phyloP scores from a whole-genome alignment of 2,797 vertebrate species.

The Aeoliscus strigatus region DNA sequence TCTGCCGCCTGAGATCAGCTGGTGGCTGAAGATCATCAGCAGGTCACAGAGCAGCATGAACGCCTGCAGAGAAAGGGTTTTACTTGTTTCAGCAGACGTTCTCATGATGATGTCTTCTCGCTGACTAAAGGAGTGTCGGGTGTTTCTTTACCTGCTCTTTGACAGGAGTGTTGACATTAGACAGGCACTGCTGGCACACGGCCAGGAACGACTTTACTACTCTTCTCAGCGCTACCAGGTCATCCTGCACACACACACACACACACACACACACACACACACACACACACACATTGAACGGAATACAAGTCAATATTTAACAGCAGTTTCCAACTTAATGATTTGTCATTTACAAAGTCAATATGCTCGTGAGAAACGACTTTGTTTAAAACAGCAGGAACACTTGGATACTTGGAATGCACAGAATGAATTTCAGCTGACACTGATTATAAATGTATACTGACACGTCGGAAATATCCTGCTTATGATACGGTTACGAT shows the following conservation, averaged over 20 bases:
- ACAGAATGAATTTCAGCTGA: too few species aligned
- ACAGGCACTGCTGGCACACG: slow-evolving; percentile 97
- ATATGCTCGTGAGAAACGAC: too few species aligned
- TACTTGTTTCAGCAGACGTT: too few species aligned
- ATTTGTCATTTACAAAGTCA: too few species aligned
- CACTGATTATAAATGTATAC: too few species aligned
- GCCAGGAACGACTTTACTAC: slow-evolving; percentile 98
- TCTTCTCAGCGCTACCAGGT: slow-evolving; percentile 91
- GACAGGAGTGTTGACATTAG: slow-evolving; percentile 95
- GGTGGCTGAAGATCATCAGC: slow-evolving; percentile 99
- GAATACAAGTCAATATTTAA: slow-evolving; percentile 13
- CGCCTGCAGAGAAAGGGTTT: slow-evolving; percentile 69
- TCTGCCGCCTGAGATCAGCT: slow-evolving; percentile 86
- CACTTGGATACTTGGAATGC: too few species aligned
- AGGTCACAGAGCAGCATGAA: slow-evolving; percentile 99
- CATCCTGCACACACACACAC: slow-evolving; percentile 75
- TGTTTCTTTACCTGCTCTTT: slow-evolving; percentile 88
- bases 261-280: slow-evolving; percentile 12
- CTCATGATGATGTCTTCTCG: too few species aligned
- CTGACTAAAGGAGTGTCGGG: too few species aligned
- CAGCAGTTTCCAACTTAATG: slow-evolving; percentile 4
- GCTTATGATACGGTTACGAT: too few species aligned
- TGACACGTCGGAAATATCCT: too few species aligned
- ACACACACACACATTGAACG: too few species aligned
- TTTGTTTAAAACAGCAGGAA: too few species aligned